Base-by-base conservation (phyloP, 2,113 vertebrate species). In the Thunnus thynnus region DNA sequence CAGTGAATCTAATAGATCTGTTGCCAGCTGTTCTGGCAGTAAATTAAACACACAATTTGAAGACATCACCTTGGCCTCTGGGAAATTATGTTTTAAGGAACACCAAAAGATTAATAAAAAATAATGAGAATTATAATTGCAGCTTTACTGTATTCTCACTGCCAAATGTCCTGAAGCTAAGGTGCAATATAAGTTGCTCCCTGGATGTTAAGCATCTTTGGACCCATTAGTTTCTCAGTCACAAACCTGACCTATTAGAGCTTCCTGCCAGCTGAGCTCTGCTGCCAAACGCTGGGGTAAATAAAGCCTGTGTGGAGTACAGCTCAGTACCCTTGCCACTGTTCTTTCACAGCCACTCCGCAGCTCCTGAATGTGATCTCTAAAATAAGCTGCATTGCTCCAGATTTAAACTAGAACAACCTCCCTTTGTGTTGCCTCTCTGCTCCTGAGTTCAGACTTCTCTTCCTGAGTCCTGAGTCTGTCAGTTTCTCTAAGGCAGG, bases 341-440 rank as follows among this genome's bases (percentile, higher is more conserved):
- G 36, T 60, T 81, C 69, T 78, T 51, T 84, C 85, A 67, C 72
- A 60, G 47, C 66, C 32, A 58, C 72, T 13, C 46, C 61, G 13
- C 55, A 3, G 27, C 70, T 86, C 72, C 66, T 25, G 13, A 65
- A 67, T 25, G 36, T 18, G 48, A 47, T 69, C 82, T 85, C 84
- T 74, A 86, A 84, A 89, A 88, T 78, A 84, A 88, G 72, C 79
- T 60, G 44, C 71, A 6, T 9, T 77, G 85, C 85, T 89, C 87
- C 80, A 87, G 75, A 89, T 87, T 77, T 25, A 61, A 85, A 89
- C 44, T 77, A 36, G 85, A 89, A 62, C 83, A 77, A 41, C 70
- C 72, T 85, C 66, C 27, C 48, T 79, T n/a, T 84, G 44, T 80
- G 7, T 1, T 41, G 13, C 8, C 41, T 22, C 11, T 18, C 18